phyloP scores from a whole-genome alignment of 2,113 vertebrate species.

The Addax nasomaculatus region DNA sequence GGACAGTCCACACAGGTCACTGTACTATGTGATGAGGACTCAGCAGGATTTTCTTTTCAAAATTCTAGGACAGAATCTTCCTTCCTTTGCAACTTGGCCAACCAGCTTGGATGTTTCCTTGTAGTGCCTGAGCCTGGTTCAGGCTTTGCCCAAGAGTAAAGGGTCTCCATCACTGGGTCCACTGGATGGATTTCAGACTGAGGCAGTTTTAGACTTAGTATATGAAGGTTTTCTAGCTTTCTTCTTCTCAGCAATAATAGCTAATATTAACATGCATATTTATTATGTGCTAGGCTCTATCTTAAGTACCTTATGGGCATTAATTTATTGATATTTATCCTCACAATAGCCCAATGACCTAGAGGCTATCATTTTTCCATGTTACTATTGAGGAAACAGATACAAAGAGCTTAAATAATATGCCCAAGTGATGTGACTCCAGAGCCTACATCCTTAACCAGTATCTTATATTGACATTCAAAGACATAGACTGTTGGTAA shows the following conservation, averaged over 20 bases:
- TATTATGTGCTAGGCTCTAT: not conserved
- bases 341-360: not conserved
- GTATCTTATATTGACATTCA: not conserved
- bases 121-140: not conserved
- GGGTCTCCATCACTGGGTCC: not conserved
- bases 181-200: not conserved
- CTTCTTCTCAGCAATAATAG: not conserved
- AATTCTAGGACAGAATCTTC: not conserved
- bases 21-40: not conserved
- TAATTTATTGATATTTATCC: not conserved
- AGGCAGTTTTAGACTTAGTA: not conserved
- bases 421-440: not conserved
- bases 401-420: not conserved
- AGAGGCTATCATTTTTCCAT: not conserved
- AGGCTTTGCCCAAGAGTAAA: not conserved
- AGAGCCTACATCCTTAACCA: not conserved
- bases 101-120: not conserved
- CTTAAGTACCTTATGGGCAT: not conserved
- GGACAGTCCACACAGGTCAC: not conserved
- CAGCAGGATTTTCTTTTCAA: not conserved
- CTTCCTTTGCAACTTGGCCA: not conserved
- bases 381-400: not conserved
- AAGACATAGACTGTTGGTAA: not conserved
- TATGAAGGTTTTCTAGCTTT: not conserved
- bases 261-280: not conserved